These are phyloP conservation scores for Dicyrtoma fusca DNA, from an alignment of 2,888 invertebrate species.

Conservation along the genomic window DNA sequence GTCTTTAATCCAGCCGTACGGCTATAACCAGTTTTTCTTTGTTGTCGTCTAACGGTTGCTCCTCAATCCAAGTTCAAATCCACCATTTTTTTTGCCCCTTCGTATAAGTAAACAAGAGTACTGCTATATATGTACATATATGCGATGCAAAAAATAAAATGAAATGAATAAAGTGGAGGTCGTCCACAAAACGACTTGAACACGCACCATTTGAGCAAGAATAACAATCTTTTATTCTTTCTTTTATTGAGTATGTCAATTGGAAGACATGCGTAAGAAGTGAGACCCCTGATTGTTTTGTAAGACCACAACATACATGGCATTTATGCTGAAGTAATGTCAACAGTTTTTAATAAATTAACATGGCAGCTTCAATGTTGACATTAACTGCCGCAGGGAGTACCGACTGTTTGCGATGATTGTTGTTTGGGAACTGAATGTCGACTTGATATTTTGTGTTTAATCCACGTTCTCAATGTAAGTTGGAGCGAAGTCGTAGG, in stretches of 20 bases:
- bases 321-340: conserved; percentile 11
- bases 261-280: conserved; percentile 10
- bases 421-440: neutral
- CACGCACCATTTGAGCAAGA: conserved; percentile 15
- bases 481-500: conserved; percentile 24
- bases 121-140: neutral
- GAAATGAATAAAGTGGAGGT: neutral
- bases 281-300: conserved; percentile 26
- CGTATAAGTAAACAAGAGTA: neutral
- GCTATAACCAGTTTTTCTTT: no score
- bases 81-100: neutral
- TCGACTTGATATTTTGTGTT: neutral
- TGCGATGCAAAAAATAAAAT: conserved; percentile 4
- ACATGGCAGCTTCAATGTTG: no score
- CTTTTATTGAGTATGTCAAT: conserved; percentile 18
- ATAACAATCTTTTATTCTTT: conserved; percentile 34
- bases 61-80: no score
- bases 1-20: no score
- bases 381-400: neutral
- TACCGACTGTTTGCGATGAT: conserved; percentile 11
- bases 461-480: no score
- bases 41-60: no score
- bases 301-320: conserved; percentile 32
- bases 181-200: neutral
- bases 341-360: conserved; percentile 12